A percentile compares a stretch with the other conserved stretches of the same genome.
Conservation (phyloP, 2,113 vertebrate genomes). For the Dendrocopos noguchii region DNA sequence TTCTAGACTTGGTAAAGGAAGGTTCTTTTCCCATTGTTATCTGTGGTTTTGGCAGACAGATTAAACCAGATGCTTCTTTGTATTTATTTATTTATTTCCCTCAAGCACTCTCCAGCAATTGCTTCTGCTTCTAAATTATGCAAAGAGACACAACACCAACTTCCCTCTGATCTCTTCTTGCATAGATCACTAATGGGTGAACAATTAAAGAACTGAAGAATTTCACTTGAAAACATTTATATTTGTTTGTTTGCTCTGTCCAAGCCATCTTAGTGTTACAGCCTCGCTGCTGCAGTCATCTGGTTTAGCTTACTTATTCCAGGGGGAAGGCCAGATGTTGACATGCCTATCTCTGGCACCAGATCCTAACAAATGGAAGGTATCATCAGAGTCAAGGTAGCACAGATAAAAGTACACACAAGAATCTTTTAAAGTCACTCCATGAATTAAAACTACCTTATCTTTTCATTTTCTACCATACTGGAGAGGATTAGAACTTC, state of each 20-base stretch:
- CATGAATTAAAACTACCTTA: neutral
- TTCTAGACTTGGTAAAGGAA: neutral
- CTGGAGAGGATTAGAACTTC: neutral
- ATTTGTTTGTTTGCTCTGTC: neutral
- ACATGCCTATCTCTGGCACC: neutral
- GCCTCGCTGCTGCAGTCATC: neutral
- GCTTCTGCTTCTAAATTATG: conserved; percentile 44
- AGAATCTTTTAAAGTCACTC: neutral
- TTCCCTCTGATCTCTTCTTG: conserved; percentile 39
- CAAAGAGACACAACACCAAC: neutral
- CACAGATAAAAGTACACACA: neutral
- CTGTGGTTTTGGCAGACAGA: conserved; percentile 10
- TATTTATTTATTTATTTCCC: conserved; percentile 44
- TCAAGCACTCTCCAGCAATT: conserved; percentile 10
- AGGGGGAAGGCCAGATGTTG: conserved; percentile 17
- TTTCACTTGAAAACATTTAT: conserved; percentile 20
- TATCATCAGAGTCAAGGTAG: neutral
- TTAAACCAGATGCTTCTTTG: conserved; percentile 36
- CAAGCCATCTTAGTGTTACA: neutral
- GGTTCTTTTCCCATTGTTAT: conserved; percentile 20
- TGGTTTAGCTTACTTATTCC: conserved; percentile 19
- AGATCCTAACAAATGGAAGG: neutral
- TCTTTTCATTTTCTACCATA: neutral
- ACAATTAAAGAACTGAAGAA: conserved; percentile 37
- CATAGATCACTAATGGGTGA: conserved; percentile 4